Conservation (phyloP, 2,888 invertebrate genomes). For the Phania funesta region DNA sequence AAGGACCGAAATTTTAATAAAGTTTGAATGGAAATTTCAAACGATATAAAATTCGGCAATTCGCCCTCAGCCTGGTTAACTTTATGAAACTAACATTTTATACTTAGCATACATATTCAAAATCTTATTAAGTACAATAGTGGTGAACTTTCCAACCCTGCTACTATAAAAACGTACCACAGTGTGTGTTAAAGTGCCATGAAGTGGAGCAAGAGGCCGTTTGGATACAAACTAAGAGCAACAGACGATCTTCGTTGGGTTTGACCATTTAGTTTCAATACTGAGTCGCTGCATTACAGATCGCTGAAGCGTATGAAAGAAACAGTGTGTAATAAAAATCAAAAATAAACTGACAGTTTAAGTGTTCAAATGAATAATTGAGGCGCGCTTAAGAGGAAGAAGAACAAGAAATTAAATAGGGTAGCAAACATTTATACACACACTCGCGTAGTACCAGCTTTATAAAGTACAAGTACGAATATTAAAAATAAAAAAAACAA, state of each 20-base stretch:
- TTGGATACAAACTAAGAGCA: constrained; percentile 42
- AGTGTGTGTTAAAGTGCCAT: constrained; percentile 4
- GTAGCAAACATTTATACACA: not conserved
- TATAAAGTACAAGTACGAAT: not conserved
- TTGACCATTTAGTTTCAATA: constrained; percentile 69
- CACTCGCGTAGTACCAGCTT: not conserved
- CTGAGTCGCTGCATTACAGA: constrained; percentile 72
- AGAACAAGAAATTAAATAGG: not conserved
- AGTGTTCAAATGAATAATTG: constrained; percentile 36
- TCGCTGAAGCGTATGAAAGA: constrained; percentile 50
- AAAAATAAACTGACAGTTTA: constrained; percentile 12
- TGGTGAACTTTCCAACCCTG: constrained; percentile 38
- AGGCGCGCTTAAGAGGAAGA: constrained; percentile 33
- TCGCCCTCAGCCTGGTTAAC: too few relatives aligned
- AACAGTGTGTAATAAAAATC: constrained; percentile 1
- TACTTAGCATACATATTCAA: too few relatives aligned
- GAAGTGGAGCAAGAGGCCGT: constrained; percentile 3
- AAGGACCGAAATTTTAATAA: too few relatives aligned
- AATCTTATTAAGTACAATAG: not conserved
- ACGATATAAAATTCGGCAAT: too few relatives aligned
- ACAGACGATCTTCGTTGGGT: constrained; percentile 52
- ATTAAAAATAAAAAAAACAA: constrained; percentile 20
- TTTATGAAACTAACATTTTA: too few relatives aligned
- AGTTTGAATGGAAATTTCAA: too few relatives aligned
- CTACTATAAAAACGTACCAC: not conserved